Percentiles rank a stretch among this genome's conserved stretches.
These are phyloP conservation scores for Apotomis capreana DNA, from an alignment of 2,888 invertebrate species.

Conservation along the genomic window DNA sequence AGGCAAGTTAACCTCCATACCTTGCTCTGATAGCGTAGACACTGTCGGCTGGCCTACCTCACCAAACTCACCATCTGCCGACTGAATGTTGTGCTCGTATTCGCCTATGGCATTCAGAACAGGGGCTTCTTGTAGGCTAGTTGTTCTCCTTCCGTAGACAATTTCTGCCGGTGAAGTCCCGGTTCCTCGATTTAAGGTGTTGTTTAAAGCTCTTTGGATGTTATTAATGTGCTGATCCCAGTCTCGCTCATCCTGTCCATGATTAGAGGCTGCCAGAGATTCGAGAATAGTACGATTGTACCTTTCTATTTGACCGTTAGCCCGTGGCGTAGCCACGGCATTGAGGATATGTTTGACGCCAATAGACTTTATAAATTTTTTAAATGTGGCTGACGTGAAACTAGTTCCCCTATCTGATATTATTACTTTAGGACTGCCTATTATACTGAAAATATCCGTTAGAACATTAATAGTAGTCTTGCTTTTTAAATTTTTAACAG, in stretches of 20 bases:
- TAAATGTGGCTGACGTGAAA: conserved; percentile 28
- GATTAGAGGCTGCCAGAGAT: conserved; percentile 22
- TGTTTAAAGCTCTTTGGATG: conserved; percentile 43
- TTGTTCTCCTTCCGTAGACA: too few relatives aligned
- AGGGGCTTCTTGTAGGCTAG: too few relatives aligned
- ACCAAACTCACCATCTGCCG: too few relatives aligned
- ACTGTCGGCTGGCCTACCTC: too few relatives aligned
- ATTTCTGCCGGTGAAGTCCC: conserved; percentile 40
- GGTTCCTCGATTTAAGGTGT: conserved; percentile 42
- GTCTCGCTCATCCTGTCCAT: conserved; percentile 17
- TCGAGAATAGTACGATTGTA: conserved; percentile 43
- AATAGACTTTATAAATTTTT: conserved; percentile 10
- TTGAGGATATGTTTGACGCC: conserved; percentile 6
- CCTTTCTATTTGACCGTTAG: conserved; percentile 14
- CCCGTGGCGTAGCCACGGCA: conserved; percentile 9
- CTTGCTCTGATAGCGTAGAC: too few relatives aligned
- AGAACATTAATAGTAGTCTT: conserved; percentile 32
- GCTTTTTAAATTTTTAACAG: conserved; percentile 29
- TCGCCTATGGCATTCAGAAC: too few relatives aligned
- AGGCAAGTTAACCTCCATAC: too few relatives aligned
- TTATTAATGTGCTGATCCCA: conserved; percentile 40
- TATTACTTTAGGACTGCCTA: conserved; percentile 32
- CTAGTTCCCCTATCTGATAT: conserved; percentile 34
- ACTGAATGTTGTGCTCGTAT: too few relatives aligned
- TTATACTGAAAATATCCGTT: conserved; percentile 13